These are phyloP conservation scores for Ylistrum balloti DNA, from an alignment of 1,140 invertebrate genomes.

Conservation along the genomic window DNA sequence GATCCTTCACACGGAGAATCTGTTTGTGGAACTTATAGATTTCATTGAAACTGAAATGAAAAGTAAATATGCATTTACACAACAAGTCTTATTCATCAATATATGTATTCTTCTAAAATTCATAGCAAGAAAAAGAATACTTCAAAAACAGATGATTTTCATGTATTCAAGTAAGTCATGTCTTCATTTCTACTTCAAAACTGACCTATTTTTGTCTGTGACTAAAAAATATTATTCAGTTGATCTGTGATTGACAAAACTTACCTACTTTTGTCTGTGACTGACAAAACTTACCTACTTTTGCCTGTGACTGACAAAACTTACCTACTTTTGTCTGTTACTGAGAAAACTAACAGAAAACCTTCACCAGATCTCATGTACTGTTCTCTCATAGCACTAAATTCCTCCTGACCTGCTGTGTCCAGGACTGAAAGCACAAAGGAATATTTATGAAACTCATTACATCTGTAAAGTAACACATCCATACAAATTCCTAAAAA, in stretches of 20 bases:
- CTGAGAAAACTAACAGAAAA: conserved; percentile 90
- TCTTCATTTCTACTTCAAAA: too few relatives aligned
- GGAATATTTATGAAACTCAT: too few relatives aligned
- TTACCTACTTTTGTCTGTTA: conserved; percentile 93
- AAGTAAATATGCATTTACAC: conserved; percentile 3
- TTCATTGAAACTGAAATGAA: conserved; percentile 90
- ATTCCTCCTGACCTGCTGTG: conserved; percentile 99
- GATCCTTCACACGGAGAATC: conserved; percentile 85
- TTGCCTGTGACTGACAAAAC: neutral
- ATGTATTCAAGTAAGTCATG: too few relatives aligned
- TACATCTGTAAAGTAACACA: too few relatives aligned
- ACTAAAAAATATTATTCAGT: too few relatives aligned
- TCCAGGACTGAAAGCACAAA: conserved; percentile 76
- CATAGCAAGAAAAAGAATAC: too few relatives aligned
- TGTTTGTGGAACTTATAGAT: conserved; percentile 97
- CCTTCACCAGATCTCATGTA: conserved; percentile 90
- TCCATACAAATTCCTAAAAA: too few relatives aligned
- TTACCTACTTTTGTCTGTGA: too few relatives aligned
- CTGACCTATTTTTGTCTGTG: too few relatives aligned
- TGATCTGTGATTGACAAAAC: too few relatives aligned
- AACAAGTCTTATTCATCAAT: neutral
- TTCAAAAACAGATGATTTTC: too few relatives aligned
- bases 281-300: neutral
- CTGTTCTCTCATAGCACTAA: conserved; percentile 96
- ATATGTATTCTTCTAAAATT: too few relatives aligned